Evolutionary conservation across 2,797 vertebrate genomes (phyloP), one percentile per base, ranked within the genome.

Genomic region (Paedocypris micromegethes): DNA sequence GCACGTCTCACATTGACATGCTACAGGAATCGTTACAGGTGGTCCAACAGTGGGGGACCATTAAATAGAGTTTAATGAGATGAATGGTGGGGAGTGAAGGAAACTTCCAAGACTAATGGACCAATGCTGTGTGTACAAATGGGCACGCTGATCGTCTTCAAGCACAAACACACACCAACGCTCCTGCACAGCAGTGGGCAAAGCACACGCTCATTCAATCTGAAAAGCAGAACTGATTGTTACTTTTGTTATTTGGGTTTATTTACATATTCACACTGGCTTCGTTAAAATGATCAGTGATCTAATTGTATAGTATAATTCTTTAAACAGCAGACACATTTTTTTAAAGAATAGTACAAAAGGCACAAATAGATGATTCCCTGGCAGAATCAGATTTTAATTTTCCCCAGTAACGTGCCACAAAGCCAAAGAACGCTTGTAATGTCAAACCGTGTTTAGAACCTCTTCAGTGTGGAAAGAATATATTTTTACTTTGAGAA

Each of bases 31-130:
- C 51, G 9, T 72, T 51, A 67, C 8, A 51, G 42, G 51, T 37
- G 55, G 44, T 51, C 39, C 54, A 64, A 58, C 60, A 55, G 64
- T 61, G 53, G 70, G 64, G 45, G 62, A 73, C 39, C 62, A 52
- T 64, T 72, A 75, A 75, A 78, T 78, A 64, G 64, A 53, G 67
- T 71, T 78, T 71, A 78, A 77, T 75, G 68, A 58, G 61, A 75
- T 62, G 77, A 72, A 62, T 68, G 38, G 57, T 58, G 48, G 66
- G 41, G 71, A 71, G 73, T 62, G 53, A 62, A 66, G 56, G 50
- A 59, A 61, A 39, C 56, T 57, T 61, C 41, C 51, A 37, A 64
- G 68, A 52, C 73, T 75, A 78, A 78, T 78, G 62, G 68, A 72
- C 56, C 62, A 60, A 53, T 48, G 43, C 64, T 72, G 76, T 73